These are phyloP conservation scores for Philonicus albiceps DNA, from an alignment of 2,888 invertebrate species.

Conservation along the genomic window DNA sequence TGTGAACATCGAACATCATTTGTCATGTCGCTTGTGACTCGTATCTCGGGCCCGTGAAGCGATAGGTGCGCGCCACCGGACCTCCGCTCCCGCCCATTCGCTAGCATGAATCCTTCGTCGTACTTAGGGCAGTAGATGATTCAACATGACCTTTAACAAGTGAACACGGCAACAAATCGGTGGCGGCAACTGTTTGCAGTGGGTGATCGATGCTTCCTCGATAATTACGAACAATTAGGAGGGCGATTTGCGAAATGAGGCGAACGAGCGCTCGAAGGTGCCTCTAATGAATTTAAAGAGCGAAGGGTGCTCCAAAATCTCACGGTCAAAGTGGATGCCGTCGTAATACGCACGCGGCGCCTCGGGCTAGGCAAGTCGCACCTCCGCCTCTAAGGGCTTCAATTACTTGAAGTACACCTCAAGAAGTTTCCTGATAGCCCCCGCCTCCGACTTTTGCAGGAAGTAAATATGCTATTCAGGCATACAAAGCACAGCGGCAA, in stretches of 20 bases:
- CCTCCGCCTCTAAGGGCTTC: constrained; percentile 28
- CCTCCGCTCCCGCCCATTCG: neutral
- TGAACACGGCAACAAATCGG: constrained; percentile 29
- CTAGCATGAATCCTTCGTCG: neutral
- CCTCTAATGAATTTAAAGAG: neutral
- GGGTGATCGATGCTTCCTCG: constrained; percentile 17
- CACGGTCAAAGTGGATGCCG: neutral
- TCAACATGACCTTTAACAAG: constrained; percentile 33
- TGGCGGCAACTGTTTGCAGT: constrained; percentile 9
- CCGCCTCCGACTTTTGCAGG: neutral
- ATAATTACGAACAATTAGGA: constrained; percentile 6
- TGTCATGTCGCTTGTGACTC: constrained; percentile 47
- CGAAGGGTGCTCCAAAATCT: neutral
- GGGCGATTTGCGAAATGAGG: neutral
- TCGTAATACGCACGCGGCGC: constrained; percentile 46
- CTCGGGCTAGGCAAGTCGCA: constrained; percentile 31
- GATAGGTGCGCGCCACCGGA: constrained; percentile 38
- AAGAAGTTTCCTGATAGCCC: constrained; percentile 37
- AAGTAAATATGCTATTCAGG: neutral
- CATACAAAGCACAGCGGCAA: constrained; percentile 31
- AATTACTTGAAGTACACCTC: constrained; percentile 46
- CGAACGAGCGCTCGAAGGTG: neutral
- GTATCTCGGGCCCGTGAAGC: constrained; percentile 37
- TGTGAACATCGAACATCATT: constrained; percentile 48
- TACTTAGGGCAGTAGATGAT: neutral